phyloP scores from a whole-genome alignment of 2,113 vertebrate genomes.

The Alexandromys fortis region DNA sequence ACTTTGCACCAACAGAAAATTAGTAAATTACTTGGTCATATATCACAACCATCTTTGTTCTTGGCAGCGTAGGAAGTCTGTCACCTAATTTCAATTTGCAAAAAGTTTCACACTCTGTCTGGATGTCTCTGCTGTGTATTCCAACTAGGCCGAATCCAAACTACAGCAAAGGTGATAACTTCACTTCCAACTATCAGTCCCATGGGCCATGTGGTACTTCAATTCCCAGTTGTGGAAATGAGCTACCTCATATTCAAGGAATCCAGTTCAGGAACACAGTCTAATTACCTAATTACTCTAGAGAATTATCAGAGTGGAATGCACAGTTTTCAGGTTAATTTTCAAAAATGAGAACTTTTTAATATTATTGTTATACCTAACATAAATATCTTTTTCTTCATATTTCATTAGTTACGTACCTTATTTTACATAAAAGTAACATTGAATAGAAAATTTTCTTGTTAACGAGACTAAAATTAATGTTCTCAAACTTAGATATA shows the following conservation, averaged over 20 bases:
- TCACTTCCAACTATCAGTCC: background rate
- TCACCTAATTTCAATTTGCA: background rate
- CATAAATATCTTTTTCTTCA: background rate
- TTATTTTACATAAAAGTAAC: background rate
- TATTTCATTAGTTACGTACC: background rate
- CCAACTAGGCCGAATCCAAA: background rate
- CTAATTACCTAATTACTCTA: conserved; percentile 66
- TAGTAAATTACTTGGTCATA: background rate
- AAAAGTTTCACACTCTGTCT: background rate
- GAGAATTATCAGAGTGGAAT: conserved; percentile 53
- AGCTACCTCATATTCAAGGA: conserved; percentile 54
- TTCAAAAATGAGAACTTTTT: conserved; percentile 44
- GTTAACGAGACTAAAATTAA: conserved; percentile 33
- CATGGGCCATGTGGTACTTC: background rate
- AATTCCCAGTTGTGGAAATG: conserved; percentile 64
- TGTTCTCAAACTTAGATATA: background rate
- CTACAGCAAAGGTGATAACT: background rate
- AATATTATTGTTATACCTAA: background rate
- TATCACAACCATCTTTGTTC: background rate
- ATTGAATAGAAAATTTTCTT: background rate
- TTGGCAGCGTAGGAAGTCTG: background rate
- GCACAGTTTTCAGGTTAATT: conserved; percentile 43
- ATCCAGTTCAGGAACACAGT: conserved; percentile 63
- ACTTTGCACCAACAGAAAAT: background rate
- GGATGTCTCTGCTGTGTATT: background rate